phyloP scores from a whole-genome alignment of 2,113 vertebrate genomes.

The Platysteira castanea region DNA sequence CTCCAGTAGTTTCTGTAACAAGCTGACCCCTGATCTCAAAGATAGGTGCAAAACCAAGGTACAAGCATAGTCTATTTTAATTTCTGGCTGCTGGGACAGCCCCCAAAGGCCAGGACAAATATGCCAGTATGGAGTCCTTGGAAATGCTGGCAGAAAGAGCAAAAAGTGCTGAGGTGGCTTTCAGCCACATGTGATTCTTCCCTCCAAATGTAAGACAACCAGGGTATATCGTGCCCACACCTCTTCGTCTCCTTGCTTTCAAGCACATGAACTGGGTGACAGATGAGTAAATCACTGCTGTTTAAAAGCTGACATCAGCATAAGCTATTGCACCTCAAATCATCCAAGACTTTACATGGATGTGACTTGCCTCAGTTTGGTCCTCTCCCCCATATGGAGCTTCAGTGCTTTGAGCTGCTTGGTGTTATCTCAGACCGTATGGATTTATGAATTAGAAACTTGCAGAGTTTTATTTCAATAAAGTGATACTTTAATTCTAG shows the following conservation, averaged over 20 bases:
- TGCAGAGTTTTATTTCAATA: not conserved
- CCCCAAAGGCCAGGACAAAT: not conserved
- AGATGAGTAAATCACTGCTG: not conserved
- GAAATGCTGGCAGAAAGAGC: not conserved
- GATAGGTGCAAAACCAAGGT: not conserved
- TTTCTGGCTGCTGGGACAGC: not conserved
- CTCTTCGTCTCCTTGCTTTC: not conserved
- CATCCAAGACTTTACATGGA: not conserved
- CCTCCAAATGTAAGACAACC: not conserved
- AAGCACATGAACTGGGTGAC: not conserved
- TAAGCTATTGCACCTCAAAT: not conserved
- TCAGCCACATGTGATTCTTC: not conserved
- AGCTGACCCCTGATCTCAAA: not conserved
- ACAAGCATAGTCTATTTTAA: not conserved
- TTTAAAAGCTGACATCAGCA: not conserved
- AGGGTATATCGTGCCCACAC: not conserved
- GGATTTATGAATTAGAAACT: not conserved
- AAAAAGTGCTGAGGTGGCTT: not conserved
- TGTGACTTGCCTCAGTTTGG: not conserved
- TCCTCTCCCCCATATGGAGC: not conserved
- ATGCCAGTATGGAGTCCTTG: not conserved
- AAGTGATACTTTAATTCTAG: not conserved
- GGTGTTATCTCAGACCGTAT: not conserved
- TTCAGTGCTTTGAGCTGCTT: not conserved
- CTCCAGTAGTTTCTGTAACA: not conserved